Base-by-base conservation (phyloP, 2,888 invertebrate genomes). In the Cheilosia impressa region DNA sequence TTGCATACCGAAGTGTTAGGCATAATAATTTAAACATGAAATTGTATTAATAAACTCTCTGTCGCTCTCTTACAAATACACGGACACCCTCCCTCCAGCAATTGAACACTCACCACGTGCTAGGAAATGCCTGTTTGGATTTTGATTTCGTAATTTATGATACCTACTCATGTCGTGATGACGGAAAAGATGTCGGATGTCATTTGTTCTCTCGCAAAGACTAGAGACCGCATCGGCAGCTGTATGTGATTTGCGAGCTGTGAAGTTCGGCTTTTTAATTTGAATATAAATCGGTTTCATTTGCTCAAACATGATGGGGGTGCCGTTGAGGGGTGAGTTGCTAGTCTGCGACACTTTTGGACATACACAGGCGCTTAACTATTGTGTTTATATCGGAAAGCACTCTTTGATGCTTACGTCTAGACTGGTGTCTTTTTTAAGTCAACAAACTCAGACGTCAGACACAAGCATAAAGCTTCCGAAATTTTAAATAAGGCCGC, bases 11-110 rank as follows among this genome's bases (percentile, higher is more conserved):
- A 77, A 85, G 85, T 85, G 81, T 87, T 87, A 82, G 81, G 82
- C 82, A 78, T 79, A 87, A 80, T 88, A 88, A 88, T 88, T 88
- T 88, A 88, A 88, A 88, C 88, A 88, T 88, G 88, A 84, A 87
- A 87, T 87, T 57, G 76, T 68, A 77, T 85, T 72, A 68, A 19
- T 50, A 22, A 22, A 66, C 68, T n/a, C 57, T n/a, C 47, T n/a
- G 19, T 47, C 57, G 17, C 58, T 43, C 45, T n/a, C 41, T 17
- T 27, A 24, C 10, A 6, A n/a, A 1, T 31, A 9, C 9, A 63
- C 13, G 47, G 0, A 15, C 5, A 34, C 43, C 15, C n/a, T 17
- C 7, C 17, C 4, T 22, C 10, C 24, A 24, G 7, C 22, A 24
- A 27, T 55, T n/a, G 50, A 58, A 22, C n/a, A 53, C 60, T 38